phyloP scores from a whole-genome alignment of 2,888 invertebrate genomes.

The Deladenus siricidicola region DNA sequence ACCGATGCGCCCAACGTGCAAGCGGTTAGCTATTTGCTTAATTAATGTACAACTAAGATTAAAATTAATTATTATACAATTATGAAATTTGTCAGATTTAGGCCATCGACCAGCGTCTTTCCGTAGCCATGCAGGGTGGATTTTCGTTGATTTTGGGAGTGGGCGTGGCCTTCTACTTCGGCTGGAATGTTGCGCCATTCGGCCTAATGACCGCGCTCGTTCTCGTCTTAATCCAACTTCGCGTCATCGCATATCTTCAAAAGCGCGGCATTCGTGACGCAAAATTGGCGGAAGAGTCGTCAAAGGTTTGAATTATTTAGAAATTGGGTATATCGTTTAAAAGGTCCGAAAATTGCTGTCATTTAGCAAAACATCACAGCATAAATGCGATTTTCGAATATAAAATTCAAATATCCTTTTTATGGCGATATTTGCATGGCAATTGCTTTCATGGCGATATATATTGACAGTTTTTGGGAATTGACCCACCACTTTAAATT shows the following conservation, averaged over 20 bases:
- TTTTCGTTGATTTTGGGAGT: slow-evolving; percentile 38
- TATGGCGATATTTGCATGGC: no score
- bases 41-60: no score
- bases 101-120: slow-evolving; percentile 48
- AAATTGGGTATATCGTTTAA: no score
- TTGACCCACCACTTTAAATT: no score
- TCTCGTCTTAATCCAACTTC: no score
- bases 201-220: slow-evolving; percentile 40
- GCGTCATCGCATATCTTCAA: slow-evolving; percentile 40
- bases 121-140: slow-evolving; percentile 33
- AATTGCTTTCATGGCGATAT: no score
- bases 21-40: slow-evolving; percentile 29
- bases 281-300: slow-evolving; percentile 30
- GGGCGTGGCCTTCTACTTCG: slow-evolving; percentile 43
- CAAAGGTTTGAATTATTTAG: slow-evolving; percentile 13
- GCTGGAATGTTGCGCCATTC: slow-evolving; percentile 46
- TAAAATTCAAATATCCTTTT: no score
- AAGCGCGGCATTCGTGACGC: slow-evolving; percentile 38
- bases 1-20: slow-evolving; percentile 57
- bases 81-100: slow-evolving; percentile 16
- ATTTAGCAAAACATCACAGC: no score
- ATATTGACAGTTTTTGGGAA: no score
- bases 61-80: no score
- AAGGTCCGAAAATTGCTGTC: slow-evolving; percentile 2
- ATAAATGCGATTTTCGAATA: no score